phyloP scores from a whole-genome alignment of 2,797 vertebrate genomes.

The Hypotaenidia philippensis region DNA sequence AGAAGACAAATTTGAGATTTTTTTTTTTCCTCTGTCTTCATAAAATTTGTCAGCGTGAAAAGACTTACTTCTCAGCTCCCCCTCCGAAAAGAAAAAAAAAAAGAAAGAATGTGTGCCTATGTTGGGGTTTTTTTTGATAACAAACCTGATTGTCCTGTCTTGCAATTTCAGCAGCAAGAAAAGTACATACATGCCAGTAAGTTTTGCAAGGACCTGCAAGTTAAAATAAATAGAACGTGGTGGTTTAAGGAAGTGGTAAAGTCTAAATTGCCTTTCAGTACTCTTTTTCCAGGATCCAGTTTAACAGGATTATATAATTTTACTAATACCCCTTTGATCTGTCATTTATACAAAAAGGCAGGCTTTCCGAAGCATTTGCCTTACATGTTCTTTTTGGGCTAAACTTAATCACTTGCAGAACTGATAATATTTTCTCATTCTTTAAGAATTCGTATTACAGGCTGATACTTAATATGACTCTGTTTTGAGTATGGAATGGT shows the following conservation, averaged over 20 bases:
- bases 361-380: conserved; percentile 35
- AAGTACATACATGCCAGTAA: neutral
- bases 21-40: neutral
- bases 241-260: conserved; percentile 46
- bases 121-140: conserved; percentile 12
- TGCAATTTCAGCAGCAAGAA: neutral
- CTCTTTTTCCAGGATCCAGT: conserved; percentile 49
- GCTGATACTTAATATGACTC: conserved; percentile 26
- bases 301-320: conserved; percentile 68
- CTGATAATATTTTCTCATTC: conserved; percentile 71
- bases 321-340: conserved; percentile 70
- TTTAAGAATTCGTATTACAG: conserved; percentile 64
- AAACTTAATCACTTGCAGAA: conserved; percentile 63
- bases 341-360: conserved; percentile 53
- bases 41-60: neutral
- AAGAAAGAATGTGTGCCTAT: neutral
- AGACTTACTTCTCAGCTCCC: neutral
- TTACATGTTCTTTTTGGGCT: conserved; percentile 49
- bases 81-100: neutral
- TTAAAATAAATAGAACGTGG: conserved; percentile 31
- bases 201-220: conserved; percentile 38
- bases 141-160: conserved; percentile 30
- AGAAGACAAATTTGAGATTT: conserved; percentile 19
- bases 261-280: conserved; percentile 17
- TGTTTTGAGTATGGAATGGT: conserved; percentile 47